Conservation (phyloP, 35 echinoderm and acorn worm genomes). For the Ophioderma brevispina region DNA sequence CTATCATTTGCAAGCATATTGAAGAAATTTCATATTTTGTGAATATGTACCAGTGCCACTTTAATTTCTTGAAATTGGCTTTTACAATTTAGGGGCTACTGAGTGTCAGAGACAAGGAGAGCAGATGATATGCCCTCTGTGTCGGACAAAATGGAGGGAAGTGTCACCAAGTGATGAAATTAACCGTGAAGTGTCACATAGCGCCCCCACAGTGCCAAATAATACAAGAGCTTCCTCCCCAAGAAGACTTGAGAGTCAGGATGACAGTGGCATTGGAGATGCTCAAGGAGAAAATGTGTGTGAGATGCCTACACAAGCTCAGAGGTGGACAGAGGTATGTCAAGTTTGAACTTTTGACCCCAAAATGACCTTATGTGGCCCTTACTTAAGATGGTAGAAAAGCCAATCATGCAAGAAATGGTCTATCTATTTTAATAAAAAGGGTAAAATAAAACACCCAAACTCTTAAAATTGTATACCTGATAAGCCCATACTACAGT, state of each 20-base stretch:
- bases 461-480: no score
- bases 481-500: no score
- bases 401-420: no score
- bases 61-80: neutral
- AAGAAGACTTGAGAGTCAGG: neutral
- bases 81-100: conserved; percentile 68
- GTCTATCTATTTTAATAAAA: no score
- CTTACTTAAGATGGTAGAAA: no score
- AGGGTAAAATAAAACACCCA: no score
- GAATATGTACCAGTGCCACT: no score
- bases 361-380: no score
- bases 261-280: neutral
- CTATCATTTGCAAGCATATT: no score
- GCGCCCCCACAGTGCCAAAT: neutral
- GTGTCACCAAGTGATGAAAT: conserved; percentile 36
- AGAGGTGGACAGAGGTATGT: conserved; percentile 65
- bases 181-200: conserved; percentile 5
- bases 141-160: conserved; percentile 68
- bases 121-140: conserved; percentile 77
- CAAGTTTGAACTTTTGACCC: no score
- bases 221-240: conserved; percentile 24
- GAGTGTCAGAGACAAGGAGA: conserved; percentile 80
- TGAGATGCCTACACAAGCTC: conserved; percentile 28
- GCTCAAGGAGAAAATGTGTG: neutral
- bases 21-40: no score